Base-by-base conservation (phyloP, 2,113 vertebrate species). In the Cyanistes caeruleus region DNA sequence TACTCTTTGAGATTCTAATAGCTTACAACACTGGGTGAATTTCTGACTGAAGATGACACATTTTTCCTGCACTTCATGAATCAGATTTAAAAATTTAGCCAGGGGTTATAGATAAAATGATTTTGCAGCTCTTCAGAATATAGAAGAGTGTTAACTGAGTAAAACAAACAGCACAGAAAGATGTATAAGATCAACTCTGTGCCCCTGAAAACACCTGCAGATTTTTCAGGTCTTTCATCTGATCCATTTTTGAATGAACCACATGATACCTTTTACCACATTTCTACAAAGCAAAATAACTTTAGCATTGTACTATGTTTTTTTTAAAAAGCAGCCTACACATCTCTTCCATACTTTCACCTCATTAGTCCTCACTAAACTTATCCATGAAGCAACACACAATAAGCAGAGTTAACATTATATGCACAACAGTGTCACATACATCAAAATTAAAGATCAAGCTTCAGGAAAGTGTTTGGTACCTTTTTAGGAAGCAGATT, bases 1-100 rank as follows among this genome's bases (percentile, higher is more conserved):
- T 72, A 56, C 14, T 88, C 39, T 93, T 27, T 48, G 76, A 81
- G 62, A 91, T 82, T 89, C 90, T 91, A 92, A 88, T 46, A 90
- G 41, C 53, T 73, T 88, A 65, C 11, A 94, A 55, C 18, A 72
- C 43, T 13, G 48, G 22, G 41, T 76, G 83, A 84, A 94, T 88
- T 89, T 75, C 73, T 94, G 77, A 87, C 62, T 82, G 49, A 85
- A 93, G 58, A 63, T 53, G 37, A 88, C 59, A 90, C 23, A 43
- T 73, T 88, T 86, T 81, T 75, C 28, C 31, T 52, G 31, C 46
- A 68, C 30, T 67, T 72, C 62, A 90, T 52, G 22, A 87, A 44
- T 41, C 35, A 73, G 43, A 59, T 52, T 85, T 62, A 27, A 85
- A 78, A 93, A 74, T 88, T 86, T 64, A 93, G 48, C 56, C 44